phyloP scores from a whole-genome alignment of 2,113 vertebrate species.

The Lipotes vexillifer region DNA sequence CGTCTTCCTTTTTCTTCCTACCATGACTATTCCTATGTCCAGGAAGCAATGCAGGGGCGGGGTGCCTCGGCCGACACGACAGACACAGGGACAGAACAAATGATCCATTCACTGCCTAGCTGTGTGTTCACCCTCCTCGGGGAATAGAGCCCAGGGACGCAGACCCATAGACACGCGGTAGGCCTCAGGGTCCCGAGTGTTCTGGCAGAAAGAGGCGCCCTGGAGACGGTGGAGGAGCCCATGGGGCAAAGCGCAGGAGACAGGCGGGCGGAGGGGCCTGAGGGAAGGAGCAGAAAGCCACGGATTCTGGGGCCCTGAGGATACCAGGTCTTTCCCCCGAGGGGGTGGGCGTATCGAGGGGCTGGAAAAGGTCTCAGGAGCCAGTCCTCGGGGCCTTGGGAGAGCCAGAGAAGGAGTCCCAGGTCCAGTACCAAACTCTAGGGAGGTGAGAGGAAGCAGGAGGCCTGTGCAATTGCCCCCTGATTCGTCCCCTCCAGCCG shows the following conservation, averaged over 20 bases:
- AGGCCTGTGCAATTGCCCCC: background rate
- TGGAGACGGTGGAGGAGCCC: background rate
- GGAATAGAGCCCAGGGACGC: background rate
- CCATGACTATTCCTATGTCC: accelerated
- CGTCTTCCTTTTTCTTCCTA: no score
- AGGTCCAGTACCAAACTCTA: background rate
- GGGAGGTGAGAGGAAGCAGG: background rate
- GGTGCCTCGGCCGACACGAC: accelerated
- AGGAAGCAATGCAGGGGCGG: background rate
- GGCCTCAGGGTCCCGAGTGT: background rate
- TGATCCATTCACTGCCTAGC: background rate
- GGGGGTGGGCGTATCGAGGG: background rate
- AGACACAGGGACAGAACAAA: accelerated
- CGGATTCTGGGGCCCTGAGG: background rate
- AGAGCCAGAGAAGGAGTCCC: background rate
- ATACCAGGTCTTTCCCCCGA: background rate
- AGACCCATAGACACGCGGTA: accelerated
- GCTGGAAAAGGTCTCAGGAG: background rate
- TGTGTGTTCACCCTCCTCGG: background rate
- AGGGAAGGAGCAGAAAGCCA: background rate
- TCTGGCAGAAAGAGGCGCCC: background rate
- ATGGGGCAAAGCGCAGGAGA: background rate
- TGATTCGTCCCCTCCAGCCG: background rate
- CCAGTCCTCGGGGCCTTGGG: no score
- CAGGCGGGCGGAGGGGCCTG: background rate